These are phyloP conservation scores for Turdus rufiventris DNA, from an alignment of 2,113 vertebrate species.

Conservation along the genomic window DNA sequence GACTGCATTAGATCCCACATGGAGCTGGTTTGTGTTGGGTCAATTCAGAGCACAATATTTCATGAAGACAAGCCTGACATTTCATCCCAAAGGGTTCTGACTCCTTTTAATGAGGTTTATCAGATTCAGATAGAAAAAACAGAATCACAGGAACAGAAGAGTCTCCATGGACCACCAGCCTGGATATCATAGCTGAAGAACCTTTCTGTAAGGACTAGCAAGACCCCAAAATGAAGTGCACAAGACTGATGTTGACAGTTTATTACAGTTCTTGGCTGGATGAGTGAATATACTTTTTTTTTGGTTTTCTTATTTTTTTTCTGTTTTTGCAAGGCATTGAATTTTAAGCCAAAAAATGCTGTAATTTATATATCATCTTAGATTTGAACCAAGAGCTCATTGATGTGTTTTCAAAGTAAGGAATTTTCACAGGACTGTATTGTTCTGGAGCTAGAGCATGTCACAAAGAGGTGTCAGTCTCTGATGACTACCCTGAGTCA, in stretches of 20 bases:
- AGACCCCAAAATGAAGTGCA: constrained; percentile 37
- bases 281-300: background rate
- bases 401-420: background rate
- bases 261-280: constrained; percentile 38
- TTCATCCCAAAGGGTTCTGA: background rate
- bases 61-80: constrained; percentile 11
- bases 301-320: no score
- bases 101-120: constrained; percentile 53
- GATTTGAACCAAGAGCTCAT: background rate
- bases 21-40: constrained; percentile 14
- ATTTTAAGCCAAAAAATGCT: constrained; percentile 24
- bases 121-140: constrained; percentile 44
- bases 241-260: constrained; percentile 38
- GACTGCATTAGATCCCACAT: background rate
- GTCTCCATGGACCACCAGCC: constrained; percentile 19
- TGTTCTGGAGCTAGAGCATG: background rate
- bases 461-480: background rate
- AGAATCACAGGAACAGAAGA: constrained; percentile 22
- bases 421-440: background rate
- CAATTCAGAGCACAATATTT: constrained; percentile 31
- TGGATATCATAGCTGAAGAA: constrained; percentile 8
- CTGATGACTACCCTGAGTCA: background rate
- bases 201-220: background rate
- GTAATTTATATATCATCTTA: constrained; percentile 18
- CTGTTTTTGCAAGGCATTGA: background rate